These are phyloP conservation scores for Equus przewalskii DNA, from an alignment of 2,113 vertebrate species.

Conservation along the genomic window DNA sequence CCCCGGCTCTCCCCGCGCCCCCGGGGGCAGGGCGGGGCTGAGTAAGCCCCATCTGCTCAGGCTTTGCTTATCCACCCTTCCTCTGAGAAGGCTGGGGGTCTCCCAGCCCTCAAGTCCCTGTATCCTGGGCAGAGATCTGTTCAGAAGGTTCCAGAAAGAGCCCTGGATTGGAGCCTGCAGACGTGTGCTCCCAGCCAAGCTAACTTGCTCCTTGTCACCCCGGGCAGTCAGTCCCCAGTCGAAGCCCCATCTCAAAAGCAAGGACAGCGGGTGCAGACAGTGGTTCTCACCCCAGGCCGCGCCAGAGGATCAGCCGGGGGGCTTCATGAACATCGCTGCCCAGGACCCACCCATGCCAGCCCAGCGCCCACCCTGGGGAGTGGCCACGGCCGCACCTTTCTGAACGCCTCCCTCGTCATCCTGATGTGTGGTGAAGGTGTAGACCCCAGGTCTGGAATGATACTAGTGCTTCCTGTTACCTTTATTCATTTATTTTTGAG, in stretches of 20 bases:
- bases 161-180: background rate
- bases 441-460: background rate
- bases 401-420: fast-evolving
- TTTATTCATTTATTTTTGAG: too few species aligned
- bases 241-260: background rate
- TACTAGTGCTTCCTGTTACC: background rate
- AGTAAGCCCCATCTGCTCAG: background rate
- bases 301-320: background rate
- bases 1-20: background rate
- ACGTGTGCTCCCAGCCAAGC: background rate
- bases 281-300: background rate
- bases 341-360: background rate
- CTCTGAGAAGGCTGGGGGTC: background rate
- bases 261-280: fast-evolving
- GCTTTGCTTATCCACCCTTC: background rate
- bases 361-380: background rate
- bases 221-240: too few species aligned
- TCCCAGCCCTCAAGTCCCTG: background rate
- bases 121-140: background rate
- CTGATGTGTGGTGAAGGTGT: fast-evolving
- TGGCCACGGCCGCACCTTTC: fast-evolving
- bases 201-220: background rate
- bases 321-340: background rate
- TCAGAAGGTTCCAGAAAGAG: background rate
- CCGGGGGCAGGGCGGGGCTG: fast-evolving